These are phyloP conservation scores for Puntigrus tetrazona DNA, from an alignment of 2,113 vertebrate species.

Conservation along the genomic window DNA sequence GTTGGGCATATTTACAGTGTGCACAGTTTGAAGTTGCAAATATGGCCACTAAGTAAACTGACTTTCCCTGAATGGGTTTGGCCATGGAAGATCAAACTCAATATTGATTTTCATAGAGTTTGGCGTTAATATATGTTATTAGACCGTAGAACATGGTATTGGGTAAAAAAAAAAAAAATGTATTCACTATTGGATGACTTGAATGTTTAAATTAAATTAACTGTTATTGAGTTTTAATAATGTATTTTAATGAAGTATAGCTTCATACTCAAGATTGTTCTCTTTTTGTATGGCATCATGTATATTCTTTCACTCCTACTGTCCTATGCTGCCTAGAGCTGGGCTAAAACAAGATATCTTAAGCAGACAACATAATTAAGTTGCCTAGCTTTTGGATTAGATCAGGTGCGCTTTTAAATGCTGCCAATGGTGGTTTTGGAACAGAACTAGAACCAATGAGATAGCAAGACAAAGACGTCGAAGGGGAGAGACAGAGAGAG, in stretches of 20 bases:
- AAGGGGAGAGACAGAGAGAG: not conserved
- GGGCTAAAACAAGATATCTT: not conserved
- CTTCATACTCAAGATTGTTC: not conserved
- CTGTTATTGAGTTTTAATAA: not conserved
- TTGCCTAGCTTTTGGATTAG: constrained; percentile 5
- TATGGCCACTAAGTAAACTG: not conserved
- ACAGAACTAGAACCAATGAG: constrained; percentile 17
- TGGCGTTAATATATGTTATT: not conserved
- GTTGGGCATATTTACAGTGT: too few species aligned
- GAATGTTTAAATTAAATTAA: not conserved
- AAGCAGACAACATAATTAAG: constrained; percentile 1
- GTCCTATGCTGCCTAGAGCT: not conserved
- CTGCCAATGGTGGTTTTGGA: not conserved
- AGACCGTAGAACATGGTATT: not conserved
- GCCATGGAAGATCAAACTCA: not conserved
- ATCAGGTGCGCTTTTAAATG: not conserved
- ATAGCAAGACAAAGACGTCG: not conserved
- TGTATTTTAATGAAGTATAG: not conserved
- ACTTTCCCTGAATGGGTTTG: not conserved
- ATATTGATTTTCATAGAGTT: not conserved
- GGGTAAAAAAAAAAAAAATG: too few species aligned
- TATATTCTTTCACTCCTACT: not conserved
- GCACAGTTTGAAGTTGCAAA: not conserved
- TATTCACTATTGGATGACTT: not conserved
- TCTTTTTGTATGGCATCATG: not conserved